These are phyloP conservation scores for Phyllostomus discolor DNA, from an alignment of 2,113 vertebrate genomes.

Conservation along the genomic window DNA sequence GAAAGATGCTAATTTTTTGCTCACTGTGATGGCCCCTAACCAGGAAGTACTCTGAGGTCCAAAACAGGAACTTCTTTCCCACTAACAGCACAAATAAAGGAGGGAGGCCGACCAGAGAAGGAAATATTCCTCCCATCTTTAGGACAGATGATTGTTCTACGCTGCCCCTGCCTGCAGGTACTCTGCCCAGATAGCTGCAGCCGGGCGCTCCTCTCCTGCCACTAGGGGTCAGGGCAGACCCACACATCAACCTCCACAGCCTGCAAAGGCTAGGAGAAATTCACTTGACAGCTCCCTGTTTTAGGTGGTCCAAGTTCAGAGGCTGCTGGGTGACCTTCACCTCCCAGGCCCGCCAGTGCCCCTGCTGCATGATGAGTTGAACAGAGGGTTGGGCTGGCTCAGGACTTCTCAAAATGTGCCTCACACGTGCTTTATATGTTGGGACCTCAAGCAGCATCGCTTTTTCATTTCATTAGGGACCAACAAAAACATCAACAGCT, in stretches of 20 bases:
- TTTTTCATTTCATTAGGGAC: background rate
- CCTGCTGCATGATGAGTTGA: background rate
- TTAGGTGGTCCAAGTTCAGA: background rate
- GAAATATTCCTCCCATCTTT: background rate
- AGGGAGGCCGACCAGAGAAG: background rate
- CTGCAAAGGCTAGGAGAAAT: background rate
- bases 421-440: fast-evolving
- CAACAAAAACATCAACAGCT: background rate
- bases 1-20: background rate
- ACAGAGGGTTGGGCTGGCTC: background rate
- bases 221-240: slow-evolving; percentile 50
- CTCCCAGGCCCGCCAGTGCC: background rate
- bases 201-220: background rate
- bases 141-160: background rate
- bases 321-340: background rate
- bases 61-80: background rate
- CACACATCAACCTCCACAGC: background rate
- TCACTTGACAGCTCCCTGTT: background rate
- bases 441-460: background rate
- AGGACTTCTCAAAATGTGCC: background rate
- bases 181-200: background rate
- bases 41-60: background rate
- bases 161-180: background rate
- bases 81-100: background rate
- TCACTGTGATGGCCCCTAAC: background rate